Evolutionary conservation across 2,888 invertebrate genomes (phyloP).

Genomic region (Hypena proboscidalis): DNA sequence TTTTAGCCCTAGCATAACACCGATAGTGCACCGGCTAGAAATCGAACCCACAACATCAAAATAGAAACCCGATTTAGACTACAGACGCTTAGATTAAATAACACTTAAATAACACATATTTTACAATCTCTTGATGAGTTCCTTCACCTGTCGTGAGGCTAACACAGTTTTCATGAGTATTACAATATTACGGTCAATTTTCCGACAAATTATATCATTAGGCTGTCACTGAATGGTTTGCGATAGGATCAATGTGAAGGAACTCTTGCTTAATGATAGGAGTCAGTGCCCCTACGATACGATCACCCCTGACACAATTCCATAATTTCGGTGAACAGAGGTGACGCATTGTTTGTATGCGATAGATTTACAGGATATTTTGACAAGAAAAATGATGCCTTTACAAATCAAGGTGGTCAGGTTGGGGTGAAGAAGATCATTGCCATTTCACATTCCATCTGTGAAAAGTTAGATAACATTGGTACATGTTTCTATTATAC

Average conservation of each 20-base stretch:
- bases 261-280: conserved; percentile 20
- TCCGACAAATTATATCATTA: conserved; percentile 15
- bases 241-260: conserved; percentile 11
- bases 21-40: too few species aligned
- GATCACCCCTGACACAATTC: conserved; percentile 14
- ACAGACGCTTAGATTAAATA: too few species aligned
- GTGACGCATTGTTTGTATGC: conserved; percentile 3
- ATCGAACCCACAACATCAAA: too few species aligned
- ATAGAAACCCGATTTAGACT: too few species aligned
- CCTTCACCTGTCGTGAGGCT: conserved; percentile 5
- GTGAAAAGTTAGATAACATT: too few species aligned
- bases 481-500: too few species aligned
- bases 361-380: not conserved
- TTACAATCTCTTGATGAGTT: conserved; percentile 1
- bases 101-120: too few species aligned
- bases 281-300: conserved; percentile 19
- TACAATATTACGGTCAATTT: conserved; percentile 6
- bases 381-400: too few species aligned
- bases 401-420: too few species aligned
- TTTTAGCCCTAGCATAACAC: too few species aligned
- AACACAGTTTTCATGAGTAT: not conserved
- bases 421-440: too few species aligned
- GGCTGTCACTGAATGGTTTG: conserved; percentile 14
- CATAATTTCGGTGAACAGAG: conserved; percentile 13
- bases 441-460: too few species aligned